phyloP scores from a whole-genome alignment of 2,797 vertebrate species.

The Muscicapa striata region DNA sequence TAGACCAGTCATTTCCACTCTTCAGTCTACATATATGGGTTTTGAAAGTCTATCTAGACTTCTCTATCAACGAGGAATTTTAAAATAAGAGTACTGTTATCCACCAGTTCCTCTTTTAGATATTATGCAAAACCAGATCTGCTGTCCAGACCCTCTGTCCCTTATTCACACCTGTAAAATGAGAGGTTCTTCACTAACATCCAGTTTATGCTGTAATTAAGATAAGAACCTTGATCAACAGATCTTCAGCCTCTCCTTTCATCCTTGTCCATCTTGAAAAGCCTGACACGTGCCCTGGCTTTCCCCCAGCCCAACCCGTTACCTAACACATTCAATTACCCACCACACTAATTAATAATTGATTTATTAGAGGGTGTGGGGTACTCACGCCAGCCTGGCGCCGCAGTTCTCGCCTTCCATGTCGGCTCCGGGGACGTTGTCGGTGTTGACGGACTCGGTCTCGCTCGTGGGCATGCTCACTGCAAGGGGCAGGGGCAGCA shows the following conservation, averaged over 20 bases:
- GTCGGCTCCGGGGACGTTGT: constrained; percentile 92
- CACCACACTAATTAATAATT: fast-evolving
- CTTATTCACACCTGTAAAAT: not conserved
- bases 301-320: not conserved
- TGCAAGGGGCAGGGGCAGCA: constrained; percentile 71
- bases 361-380: too few species aligned
- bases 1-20: not conserved
- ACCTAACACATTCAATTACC: too few species aligned
- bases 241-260: not conserved
- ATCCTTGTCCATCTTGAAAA: not conserved
- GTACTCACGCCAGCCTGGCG: constrained; percentile 48
- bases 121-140: not conserved
- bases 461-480: constrained; percentile 99
- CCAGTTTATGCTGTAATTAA: not conserved
- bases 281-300: not conserved
- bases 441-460: constrained; percentile 97
- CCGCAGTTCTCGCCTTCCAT: constrained; percentile 96
- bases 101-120: not conserved
- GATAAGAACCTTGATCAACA: not conserved
- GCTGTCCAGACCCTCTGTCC: not conserved
- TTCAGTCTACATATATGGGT: not conserved
- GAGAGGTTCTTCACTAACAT: not conserved
- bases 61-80: not conserved
- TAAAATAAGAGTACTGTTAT: not conserved
- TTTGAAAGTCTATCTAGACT: not conserved